phyloP scores from a whole-genome alignment of 2,888 invertebrate genomes.

The Sussaba pulchella region DNA sequence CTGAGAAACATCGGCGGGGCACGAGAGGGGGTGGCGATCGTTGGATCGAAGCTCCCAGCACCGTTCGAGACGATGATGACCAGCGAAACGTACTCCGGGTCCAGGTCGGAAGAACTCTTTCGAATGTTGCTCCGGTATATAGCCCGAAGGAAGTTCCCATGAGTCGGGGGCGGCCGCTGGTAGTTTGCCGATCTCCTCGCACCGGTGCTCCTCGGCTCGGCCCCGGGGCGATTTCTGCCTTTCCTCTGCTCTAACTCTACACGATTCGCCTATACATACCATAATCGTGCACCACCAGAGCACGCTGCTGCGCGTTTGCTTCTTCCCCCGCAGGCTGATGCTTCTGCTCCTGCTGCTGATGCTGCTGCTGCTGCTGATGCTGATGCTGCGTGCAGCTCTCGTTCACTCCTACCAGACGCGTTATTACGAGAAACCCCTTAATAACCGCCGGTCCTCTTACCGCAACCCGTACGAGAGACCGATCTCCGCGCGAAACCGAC shows the following conservation, averaged over 20 bases:
- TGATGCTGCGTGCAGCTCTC: constrained; percentile 58
- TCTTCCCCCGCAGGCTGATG: constrained; percentile 68
- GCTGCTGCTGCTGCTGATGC: constrained; percentile 4
- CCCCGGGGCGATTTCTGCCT: constrained; percentile 64
- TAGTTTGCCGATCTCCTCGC: constrained; percentile 67
- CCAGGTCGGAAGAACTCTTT: constrained; percentile 19
- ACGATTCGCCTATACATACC: constrained; percentile 25
- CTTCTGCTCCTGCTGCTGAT: constrained; percentile 39
- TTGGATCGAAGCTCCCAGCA: constrained; percentile 16
- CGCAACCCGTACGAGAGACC: constrained; percentile 34
- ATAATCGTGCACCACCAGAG: constrained; percentile 31
- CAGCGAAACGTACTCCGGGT: constrained; percentile 11
- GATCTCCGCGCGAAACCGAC: constrained; percentile 35
- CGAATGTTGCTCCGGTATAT: constrained; percentile 47
- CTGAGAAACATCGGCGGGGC: constrained; percentile 15
- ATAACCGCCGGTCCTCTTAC: constrained; percentile 64
- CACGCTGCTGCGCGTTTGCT: constrained; percentile 29
- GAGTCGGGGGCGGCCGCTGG: constrained; percentile 79
- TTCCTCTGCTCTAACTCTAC: constrained; percentile 36
- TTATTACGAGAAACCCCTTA: constrained; percentile 65
- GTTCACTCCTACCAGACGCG: constrained; percentile 60
- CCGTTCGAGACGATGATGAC: constrained; percentile 36
- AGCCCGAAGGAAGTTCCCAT: constrained; percentile 80
- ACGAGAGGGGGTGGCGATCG: constrained; percentile 32
- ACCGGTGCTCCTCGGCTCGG: constrained; percentile 48